A percentile compares a stretch with the other conserved stretches of the same genome.
Evolutionary conservation across 2,113 vertebrate species (phyloP).

Genomic region (Ramphastos sulfuratus): DNA sequence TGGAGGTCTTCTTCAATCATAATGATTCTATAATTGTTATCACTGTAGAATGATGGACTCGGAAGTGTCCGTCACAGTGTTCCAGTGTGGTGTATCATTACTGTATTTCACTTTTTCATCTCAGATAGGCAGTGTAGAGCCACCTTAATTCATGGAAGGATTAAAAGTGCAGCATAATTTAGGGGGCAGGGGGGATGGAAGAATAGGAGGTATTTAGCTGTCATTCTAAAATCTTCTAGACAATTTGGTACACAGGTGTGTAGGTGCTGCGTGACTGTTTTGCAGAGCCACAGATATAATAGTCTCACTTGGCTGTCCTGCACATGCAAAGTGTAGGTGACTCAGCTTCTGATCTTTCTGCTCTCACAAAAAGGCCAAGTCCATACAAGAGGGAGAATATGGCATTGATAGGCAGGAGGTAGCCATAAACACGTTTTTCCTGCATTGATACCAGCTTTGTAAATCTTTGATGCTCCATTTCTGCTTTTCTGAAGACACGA

Average conservation of each 20-base stretch:
- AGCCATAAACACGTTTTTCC: background rate
- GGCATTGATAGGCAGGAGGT: background rate
- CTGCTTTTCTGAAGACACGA: background rate
- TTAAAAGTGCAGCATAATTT: background rate
- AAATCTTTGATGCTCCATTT: background rate
- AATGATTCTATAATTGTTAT: background rate
- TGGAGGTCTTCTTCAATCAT: too few relatives aligned
- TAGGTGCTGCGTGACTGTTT: background rate
- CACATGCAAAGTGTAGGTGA: background rate
- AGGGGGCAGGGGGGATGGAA: background rate
- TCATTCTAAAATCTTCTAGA: background rate
- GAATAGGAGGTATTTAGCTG: background rate
- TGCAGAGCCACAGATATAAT: fast-evolving
- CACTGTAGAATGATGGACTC: background rate
- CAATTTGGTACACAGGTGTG: background rate
- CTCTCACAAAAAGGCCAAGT: background rate
- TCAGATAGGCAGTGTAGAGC: background rate
- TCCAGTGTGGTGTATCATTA: background rate
- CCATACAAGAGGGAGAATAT: background rate
- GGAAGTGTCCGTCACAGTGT: background rate
- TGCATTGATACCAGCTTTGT: background rate
- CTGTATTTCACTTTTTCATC: background rate
- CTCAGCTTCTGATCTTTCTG: background rate
- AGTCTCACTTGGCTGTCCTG: background rate
- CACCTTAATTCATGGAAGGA: background rate